Evolutionary conservation across 2,113 vertebrate genomes (phyloP), one percentile per base, ranked within the genome.

Genomic region (Ptilonorhynchus violaceus): DNA sequence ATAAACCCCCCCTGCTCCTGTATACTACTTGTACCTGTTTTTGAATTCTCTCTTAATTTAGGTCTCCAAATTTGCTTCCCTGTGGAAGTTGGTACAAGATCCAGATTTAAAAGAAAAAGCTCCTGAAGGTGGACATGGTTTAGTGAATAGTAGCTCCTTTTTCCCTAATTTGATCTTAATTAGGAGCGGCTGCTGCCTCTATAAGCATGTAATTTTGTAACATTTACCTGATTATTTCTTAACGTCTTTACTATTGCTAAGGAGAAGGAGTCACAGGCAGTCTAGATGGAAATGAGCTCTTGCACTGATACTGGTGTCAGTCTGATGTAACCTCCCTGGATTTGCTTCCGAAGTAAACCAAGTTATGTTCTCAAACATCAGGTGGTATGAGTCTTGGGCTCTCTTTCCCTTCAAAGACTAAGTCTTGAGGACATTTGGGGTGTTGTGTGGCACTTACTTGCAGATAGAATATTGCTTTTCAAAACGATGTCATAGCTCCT

Each of bases 281-380:
- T 17, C 8, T 22, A 24, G 62, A 3, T n/a, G 39, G 55, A 35
- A n/a, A 15, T 3, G 58, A 67, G 49, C 35, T 18, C 39, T 68
- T 67, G 12, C 12, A 4, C 33, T 24, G n/a, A 5, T 18, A 1
- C 23, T 44, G 33, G 4, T 18, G 37, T 39, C 37, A 33, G 16
- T 14, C 23, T 63, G 76, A 23, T 44, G 17, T 11, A 20, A 35
- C 15, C 30, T 22, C 47, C n/a, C 7, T n/a, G 69, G 62, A 23
- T 75, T 69, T 84, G 2, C 39, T 73, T 82, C 28, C 66, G 4
- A 4, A 28, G 13, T 7, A 31, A 81, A n/a, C 13, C 19, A 31
- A n/a, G 41, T 23, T 10, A 11, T 0, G 0, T 31, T 27, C 16
- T 66, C 19, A 17, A 58, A 15, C 1, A 0, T 7, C 3, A 4